These are phyloP conservation scores for Protomyctophum bolini DNA, from an alignment of 2,113 vertebrate species.

Conservation along the genomic window DNA sequence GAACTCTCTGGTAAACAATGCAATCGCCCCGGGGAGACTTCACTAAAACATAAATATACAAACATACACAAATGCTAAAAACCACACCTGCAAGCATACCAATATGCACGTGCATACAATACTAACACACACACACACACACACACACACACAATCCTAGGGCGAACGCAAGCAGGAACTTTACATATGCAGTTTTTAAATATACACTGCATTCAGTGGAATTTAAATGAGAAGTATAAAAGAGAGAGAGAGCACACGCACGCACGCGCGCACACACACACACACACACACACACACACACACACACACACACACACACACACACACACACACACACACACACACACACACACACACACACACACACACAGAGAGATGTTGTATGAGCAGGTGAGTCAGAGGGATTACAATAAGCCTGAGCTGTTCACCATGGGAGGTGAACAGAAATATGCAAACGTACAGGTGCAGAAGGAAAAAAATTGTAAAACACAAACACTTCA, in stretches of 20 bases:
- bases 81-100: conserved; percentile 5
- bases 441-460: no score
- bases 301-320: not conserved
- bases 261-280: not conserved
- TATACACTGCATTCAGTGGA: no score
- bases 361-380: not conserved
- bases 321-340: not conserved
- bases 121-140: not conserved
- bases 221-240: no score
- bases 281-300: not conserved
- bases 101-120: not conserved
- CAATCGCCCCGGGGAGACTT: not conserved
- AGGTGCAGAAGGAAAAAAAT: no score
- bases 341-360: not conserved
- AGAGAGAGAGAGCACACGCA: no score
- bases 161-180: not conserved
- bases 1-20: not conserved
- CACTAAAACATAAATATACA: conserved; percentile 4
- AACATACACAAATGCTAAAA: not conserved
- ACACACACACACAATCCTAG: not conserved
- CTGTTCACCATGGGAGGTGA: no score
- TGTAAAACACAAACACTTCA: no score
- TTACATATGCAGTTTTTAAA: no score
- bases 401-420: no score
- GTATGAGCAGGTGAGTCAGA: no score